phyloP scores from a whole-genome alignment of 2,888 invertebrate species.

The Drosophila lutescens region DNA sequence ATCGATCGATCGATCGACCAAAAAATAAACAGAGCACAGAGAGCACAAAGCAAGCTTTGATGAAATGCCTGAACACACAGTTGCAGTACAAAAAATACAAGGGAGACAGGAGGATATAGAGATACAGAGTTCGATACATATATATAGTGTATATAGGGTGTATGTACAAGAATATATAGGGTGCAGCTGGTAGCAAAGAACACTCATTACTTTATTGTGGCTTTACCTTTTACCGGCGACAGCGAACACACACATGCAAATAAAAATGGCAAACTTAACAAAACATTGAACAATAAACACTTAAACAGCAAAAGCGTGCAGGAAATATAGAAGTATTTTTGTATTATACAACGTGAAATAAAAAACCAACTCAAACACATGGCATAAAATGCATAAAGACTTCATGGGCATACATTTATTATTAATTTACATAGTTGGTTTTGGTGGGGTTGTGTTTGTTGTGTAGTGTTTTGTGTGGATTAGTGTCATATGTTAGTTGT shows the following conservation, averaged over 20 bases:
- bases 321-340: constrained; percentile 47
- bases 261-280: constrained; percentile 25
- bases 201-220: constrained; percentile 22
- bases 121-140: constrained; percentile 12
- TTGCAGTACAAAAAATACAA: constrained; percentile 5
- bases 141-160: constrained; percentile 33
- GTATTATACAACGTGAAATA: constrained; percentile 47
- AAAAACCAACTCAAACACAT: constrained; percentile 31
- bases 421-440: constrained; percentile 50
- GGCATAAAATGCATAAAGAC: constrained; percentile 32
- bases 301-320: constrained; percentile 73
- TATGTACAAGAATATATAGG: constrained; percentile 43
- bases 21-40: constrained; percentile 23
- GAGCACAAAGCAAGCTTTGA: constrained; percentile 41
- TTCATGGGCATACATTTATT: constrained; percentile 49
- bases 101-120: constrained; percentile 11
- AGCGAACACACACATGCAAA: constrained; percentile 35
- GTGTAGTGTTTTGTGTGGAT: constrained; percentile 29
- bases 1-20: constrained; percentile 31
- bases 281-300: constrained; percentile 29
- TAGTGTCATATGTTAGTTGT: constrained; percentile 57
- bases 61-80: constrained; percentile 28
- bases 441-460: constrained; percentile 23
- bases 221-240: constrained; percentile 31
- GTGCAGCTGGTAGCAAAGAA: constrained; percentile 28